These are phyloP conservation scores for Zalophus californianus DNA, from an alignment of 2,797 vertebrate species.

Conservation along the genomic window DNA sequence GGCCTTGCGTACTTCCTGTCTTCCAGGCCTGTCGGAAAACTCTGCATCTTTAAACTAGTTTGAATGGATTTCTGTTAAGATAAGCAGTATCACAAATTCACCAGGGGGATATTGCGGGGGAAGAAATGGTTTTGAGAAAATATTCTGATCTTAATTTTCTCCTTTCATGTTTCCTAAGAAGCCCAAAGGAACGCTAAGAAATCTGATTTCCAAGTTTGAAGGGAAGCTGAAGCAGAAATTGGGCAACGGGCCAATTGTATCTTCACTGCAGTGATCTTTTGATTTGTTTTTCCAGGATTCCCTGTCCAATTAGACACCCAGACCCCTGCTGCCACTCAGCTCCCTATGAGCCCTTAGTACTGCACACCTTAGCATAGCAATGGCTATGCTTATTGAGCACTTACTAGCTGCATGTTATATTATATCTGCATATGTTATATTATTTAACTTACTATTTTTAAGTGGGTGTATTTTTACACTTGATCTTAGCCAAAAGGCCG, in stretches of 20 bases:
- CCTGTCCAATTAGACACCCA: not conserved
- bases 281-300: not conserved
- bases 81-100: not conserved
- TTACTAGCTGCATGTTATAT: not conserved
- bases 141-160: slow-evolving; percentile 2
- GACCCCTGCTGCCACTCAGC: not conserved
- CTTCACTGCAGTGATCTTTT: not conserved
- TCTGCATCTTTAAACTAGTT: not conserved
- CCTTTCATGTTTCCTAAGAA: not conserved
- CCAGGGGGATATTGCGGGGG: not conserved
- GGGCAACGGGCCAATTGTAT: not conserved
- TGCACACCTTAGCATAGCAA: not conserved
- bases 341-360: not conserved
- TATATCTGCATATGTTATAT: not conserved
- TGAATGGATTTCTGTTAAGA: slow-evolving; percentile 50
- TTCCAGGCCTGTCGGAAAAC: not conserved
- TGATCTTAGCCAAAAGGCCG: too few relatives aligned
- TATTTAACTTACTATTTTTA: not conserved
- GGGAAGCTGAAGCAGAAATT: not conserved
- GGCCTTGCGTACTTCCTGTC: not conserved
- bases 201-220: not conserved
- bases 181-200: not conserved
- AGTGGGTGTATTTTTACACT: not conserved
- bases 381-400: not conserved
- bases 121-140: not conserved